phyloP scores from a whole-genome alignment of 2,888 invertebrate species.

The Entomobrya proxima region DNA sequence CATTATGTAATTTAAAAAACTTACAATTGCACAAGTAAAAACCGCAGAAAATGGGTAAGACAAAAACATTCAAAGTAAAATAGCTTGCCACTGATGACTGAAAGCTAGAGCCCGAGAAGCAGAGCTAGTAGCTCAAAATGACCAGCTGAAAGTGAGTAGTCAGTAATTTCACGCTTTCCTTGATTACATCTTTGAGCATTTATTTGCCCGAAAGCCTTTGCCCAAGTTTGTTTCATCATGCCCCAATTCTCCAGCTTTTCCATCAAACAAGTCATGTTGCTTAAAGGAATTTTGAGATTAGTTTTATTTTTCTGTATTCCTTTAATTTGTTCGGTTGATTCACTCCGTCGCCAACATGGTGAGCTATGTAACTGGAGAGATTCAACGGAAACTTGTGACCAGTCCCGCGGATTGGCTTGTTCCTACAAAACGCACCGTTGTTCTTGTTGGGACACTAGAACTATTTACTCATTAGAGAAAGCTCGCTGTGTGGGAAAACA shows the following conservation, averaged over 20 bases:
- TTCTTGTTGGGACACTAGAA: conserved; percentile 64
- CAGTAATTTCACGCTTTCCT: not conserved
- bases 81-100: not conserved
- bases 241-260: not conserved
- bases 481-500: conserved; percentile 62
- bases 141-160: not conserved
- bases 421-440: conserved; percentile 54
- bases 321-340: conserved; percentile 11
- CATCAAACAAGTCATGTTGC: not conserved
- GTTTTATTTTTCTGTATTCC: not conserved
- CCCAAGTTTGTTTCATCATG: not conserved
- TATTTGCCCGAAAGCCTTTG: not conserved
- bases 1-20: not conserved
- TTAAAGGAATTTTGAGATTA: not conserved
- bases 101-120: not conserved
- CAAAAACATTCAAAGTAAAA: not conserved
- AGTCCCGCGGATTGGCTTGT: conserved; percentile 58
- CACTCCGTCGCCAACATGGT: conserved; percentile 40
- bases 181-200: not conserved
- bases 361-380: conserved; percentile 64
- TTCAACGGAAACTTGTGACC: conserved; percentile 60
- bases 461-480: conserved; percentile 45
- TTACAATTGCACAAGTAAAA: not conserved
- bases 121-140: not conserved
- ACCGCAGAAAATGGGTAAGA: conserved; percentile 17